phyloP scores from a whole-genome alignment of 2,797 vertebrate species.

The Squalus acanthias region DNA sequence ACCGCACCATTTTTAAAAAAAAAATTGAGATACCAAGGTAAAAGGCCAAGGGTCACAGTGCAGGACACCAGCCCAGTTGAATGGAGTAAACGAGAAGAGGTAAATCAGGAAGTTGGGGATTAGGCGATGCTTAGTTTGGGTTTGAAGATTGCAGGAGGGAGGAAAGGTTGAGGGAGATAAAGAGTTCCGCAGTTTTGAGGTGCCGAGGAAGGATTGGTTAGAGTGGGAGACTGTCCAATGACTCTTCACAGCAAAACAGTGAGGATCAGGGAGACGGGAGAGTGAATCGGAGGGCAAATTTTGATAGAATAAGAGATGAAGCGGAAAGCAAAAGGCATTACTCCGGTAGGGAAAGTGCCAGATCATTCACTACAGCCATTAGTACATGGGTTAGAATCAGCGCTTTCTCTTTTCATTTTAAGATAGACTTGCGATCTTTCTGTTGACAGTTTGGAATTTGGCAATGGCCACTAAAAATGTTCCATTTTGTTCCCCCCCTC shows the following conservation, averaged over 20 bases:
- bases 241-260: background rate
- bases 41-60: background rate
- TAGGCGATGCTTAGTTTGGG: background rate
- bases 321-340: background rate
- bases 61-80: background rate
- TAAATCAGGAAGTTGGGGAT: background rate
- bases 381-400: background rate
- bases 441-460: background rate
- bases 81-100: background rate
- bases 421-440: background rate
- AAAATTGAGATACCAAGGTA: background rate
- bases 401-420: background rate
- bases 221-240: background rate
- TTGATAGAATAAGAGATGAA: background rate
- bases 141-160: background rate
- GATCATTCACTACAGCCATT: background rate
- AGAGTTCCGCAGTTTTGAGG: background rate
- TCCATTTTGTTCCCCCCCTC: background rate
- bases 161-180: background rate
- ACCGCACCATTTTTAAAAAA: background rate
- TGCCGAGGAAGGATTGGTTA: background rate
- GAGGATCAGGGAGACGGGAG: background rate
- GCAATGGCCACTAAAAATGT: background rate
- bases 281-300: background rate
- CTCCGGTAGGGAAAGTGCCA: background rate